A percentile compares a stretch with the other conserved stretches of the same genome.
Evolutionary conservation across 2,113 vertebrate genomes (phyloP).

Genomic region (Bubo bubo): DNA sequence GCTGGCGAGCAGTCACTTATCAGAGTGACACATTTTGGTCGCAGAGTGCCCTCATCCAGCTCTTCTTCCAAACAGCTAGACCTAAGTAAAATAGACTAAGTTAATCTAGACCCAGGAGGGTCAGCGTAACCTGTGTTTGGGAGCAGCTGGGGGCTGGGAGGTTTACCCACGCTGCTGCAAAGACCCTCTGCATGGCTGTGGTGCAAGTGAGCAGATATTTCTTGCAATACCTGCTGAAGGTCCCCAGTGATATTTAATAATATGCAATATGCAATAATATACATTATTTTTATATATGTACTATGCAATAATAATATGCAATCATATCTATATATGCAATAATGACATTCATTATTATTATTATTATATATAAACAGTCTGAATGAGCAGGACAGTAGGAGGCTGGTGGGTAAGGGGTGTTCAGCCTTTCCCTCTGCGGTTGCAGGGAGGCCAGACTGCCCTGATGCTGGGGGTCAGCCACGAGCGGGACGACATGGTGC

Average conservation of each 20-base stretch:
- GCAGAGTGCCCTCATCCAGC: not conserved
- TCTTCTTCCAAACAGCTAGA: not conserved
- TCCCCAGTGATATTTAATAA: not conserved
- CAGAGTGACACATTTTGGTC: not conserved
- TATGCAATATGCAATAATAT: not conserved
- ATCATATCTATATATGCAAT: no score
- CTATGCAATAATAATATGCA: not conserved
- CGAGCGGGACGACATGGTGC: slow-evolving; percentile 78
- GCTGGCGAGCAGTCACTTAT: not conserved
- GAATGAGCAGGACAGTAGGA: not conserved
- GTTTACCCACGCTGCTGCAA: not conserved
- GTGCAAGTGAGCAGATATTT: not conserved
- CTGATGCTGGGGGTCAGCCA: slow-evolving; percentile 82
- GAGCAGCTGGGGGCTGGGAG: not conserved
- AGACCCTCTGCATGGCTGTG: rapidly evolving
- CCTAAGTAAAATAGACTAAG: not conserved
- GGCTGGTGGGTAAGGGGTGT: not conserved
- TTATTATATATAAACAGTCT: rapidly evolving
- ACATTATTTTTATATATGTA: not conserved
- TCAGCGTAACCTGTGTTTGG: not conserved
- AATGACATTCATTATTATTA: no score
- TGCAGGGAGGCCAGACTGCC: slow-evolving; percentile 80
- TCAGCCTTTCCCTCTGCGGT: not conserved
- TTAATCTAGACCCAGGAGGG: not conserved
- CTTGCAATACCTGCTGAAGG: not conserved